Conservation (phyloP, 2,888 invertebrate genomes). For the Ptychoptera albimana region DNA sequence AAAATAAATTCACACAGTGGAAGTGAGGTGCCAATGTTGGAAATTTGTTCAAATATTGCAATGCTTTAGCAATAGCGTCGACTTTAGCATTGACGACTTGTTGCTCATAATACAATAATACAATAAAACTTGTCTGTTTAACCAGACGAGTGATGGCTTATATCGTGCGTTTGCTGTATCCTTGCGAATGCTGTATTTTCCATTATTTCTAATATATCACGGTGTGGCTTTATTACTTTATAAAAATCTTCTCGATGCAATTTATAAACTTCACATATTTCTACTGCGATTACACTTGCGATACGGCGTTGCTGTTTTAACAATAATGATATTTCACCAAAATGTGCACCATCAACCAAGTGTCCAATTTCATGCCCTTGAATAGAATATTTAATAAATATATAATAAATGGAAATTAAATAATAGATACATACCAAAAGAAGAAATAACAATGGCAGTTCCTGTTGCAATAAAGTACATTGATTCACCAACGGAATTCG, state of each 20-base stretch:
- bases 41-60: no score
- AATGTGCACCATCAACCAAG: conserved; percentile 33
- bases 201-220: background rate
- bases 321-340: conserved; percentile 34
- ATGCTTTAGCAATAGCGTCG: no score
- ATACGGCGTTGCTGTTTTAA: conserved; percentile 21
- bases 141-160: no score
- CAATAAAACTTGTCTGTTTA: no score
- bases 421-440: conserved; percentile 1
- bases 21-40: no score
- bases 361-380: background rate
- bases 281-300: conserved; percentile 27
- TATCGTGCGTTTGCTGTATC: no score
- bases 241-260: conserved; percentile 16
- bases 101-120: no score
- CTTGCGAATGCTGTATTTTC: conserved; percentile 1
- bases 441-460: conserved; percentile 32
- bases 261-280: conserved; percentile 28
- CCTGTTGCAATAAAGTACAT: conserved; percentile 42
- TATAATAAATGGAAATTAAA: background rate
- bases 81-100: no score
- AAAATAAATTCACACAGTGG: no score
- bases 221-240: conserved; percentile 2
- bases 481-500: conserved; percentile 33
- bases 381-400: background rate